These are phyloP conservation scores for Paralvinella palmiformis DNA, from an alignment of 1,140 invertebrate species.

Conservation along the genomic window DNA sequence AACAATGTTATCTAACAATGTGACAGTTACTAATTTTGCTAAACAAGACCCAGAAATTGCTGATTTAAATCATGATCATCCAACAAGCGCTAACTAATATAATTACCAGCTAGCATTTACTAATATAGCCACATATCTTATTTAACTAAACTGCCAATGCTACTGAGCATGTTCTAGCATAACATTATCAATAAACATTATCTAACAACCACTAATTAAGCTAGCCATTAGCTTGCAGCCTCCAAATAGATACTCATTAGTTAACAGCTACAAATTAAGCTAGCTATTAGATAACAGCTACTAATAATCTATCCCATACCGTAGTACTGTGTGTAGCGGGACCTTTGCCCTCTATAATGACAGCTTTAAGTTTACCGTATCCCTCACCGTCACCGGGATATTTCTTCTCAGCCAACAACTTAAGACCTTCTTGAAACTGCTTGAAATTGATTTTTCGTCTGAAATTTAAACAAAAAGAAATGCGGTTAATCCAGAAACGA, in stretches of 20 bases:
- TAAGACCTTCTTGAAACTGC: conserved; percentile 20
- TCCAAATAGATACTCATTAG: neutral
- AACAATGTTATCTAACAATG: too few relatives aligned
- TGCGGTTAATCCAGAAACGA: too few relatives aligned
- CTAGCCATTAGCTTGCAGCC: neutral
- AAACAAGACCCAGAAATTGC: too few relatives aligned
- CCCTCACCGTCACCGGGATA: conserved; percentile 17
- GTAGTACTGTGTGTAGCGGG: conserved; percentile 16
- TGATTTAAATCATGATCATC: too few relatives aligned
- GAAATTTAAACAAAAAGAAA: too few relatives aligned
- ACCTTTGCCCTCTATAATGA: conserved; percentile 11
- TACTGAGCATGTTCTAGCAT: neutral
- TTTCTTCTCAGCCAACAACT: conserved; percentile 20
- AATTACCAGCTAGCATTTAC: too few relatives aligned
- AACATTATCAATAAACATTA: neutral
- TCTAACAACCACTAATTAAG: neutral
- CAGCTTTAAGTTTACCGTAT: conserved; percentile 13
- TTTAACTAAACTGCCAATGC: neutral
- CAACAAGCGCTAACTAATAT: too few relatives aligned
- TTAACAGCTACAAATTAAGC: neutral
- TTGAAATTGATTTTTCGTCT: conserved; percentile 18
- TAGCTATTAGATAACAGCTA: neutral
- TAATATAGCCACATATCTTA: neutral
- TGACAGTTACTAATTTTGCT: too few relatives aligned
- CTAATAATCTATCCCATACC: conserved; percentile 1